phyloP scores from a whole-genome alignment of 2,888 invertebrate species.

The Phoenoteleia sp. region DNA sequence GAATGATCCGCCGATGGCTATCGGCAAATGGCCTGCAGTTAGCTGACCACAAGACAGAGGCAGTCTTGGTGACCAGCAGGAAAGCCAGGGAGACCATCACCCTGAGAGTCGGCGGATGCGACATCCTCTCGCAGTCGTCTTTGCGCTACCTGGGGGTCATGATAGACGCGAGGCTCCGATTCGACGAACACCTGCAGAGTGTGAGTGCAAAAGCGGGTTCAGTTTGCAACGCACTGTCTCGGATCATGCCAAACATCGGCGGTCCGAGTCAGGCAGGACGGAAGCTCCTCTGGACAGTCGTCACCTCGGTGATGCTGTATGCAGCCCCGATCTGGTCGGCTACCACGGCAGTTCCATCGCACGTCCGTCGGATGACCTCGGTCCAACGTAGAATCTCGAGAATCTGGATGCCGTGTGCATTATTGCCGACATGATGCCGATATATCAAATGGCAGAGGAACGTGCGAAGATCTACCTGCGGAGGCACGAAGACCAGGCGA shows the following conservation, averaged over 20 bases:
- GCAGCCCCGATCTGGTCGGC: slow-evolving; percentile 37
- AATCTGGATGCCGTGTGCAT: no score
- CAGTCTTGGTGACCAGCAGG: slow-evolving; percentile 50
- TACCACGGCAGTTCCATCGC: background rate
- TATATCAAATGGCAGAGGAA: slow-evolving; percentile 24
- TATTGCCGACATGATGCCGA: slow-evolving; percentile 17
- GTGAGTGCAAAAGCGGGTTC: slow-evolving; percentile 4
- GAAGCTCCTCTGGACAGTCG: slow-evolving; percentile 38
- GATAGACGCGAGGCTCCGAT: slow-evolving; percentile 55
- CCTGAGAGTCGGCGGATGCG: slow-evolving; percentile 46
- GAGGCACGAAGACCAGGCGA: background rate
- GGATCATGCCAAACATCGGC: slow-evolving; percentile 26
- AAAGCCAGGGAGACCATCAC: slow-evolving; percentile 44
- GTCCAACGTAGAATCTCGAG: slow-evolving; percentile 54
- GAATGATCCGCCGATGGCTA: background rate
- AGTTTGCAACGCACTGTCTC: background rate
- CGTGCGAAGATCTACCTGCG: background rate
- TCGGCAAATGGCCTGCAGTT: background rate
- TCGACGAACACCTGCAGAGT: slow-evolving; percentile 12
- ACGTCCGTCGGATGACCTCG: background rate
- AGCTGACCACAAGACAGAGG: slow-evolving; percentile 44
- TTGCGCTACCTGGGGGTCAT: slow-evolving; percentile 68
- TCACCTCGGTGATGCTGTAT: slow-evolving; percentile 44
- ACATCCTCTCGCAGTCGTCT: slow-evolving; percentile 17
- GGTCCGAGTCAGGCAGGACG: slow-evolving; percentile 32